phyloP scores from a whole-genome alignment of 2,113 vertebrate genomes.

The Macaca fascicularis region DNA sequence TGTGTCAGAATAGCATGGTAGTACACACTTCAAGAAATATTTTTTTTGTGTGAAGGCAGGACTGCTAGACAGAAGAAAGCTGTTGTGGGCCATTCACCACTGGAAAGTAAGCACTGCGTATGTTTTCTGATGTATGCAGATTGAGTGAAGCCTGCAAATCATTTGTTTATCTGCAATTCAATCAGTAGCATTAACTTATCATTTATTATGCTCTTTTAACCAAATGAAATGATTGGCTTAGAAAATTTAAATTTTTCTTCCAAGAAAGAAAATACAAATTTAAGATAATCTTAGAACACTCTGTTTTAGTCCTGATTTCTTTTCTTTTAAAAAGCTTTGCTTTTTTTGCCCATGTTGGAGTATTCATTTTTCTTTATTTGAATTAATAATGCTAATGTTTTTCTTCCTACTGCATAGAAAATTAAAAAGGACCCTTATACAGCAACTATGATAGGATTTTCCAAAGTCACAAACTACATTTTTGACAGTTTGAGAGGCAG shows the following conservation, averaged over 20 bases:
- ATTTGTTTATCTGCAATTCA: constrained; percentile 39
- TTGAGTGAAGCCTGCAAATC: constrained; percentile 47
- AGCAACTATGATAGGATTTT: constrained; percentile 94
- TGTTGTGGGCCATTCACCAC: constrained; percentile 66
- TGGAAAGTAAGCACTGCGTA: constrained; percentile 70
- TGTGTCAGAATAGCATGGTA: constrained; percentile 51
- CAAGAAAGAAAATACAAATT: constrained; percentile 28
- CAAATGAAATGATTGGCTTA: background rate
- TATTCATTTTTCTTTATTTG: constrained; percentile 49
- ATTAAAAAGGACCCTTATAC: constrained; percentile 94
- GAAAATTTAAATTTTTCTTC: constrained; percentile 64
- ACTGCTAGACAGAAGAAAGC: constrained; percentile 69
- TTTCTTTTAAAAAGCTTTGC: background rate
- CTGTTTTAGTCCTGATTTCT: constrained; percentile 71
- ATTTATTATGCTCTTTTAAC: constrained; percentile 38
- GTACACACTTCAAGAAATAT: constrained; percentile 39
- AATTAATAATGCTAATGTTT: constrained; percentile 67
- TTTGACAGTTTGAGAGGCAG: constrained; percentile 91
- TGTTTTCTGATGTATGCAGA: constrained; percentile 3
- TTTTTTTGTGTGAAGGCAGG: constrained; percentile 58
- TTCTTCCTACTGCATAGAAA: constrained; percentile 87
- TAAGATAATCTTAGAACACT: constrained; percentile 70
- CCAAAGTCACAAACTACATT: constrained; percentile 98
- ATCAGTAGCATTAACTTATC: constrained; percentile 51
- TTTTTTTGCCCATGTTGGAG: background rate